A percentile compares a stretch with the other conserved stretches of the same genome.
Conservation (phyloP, 2,888 invertebrate species). For the Eupithecia exiguata region DNA sequence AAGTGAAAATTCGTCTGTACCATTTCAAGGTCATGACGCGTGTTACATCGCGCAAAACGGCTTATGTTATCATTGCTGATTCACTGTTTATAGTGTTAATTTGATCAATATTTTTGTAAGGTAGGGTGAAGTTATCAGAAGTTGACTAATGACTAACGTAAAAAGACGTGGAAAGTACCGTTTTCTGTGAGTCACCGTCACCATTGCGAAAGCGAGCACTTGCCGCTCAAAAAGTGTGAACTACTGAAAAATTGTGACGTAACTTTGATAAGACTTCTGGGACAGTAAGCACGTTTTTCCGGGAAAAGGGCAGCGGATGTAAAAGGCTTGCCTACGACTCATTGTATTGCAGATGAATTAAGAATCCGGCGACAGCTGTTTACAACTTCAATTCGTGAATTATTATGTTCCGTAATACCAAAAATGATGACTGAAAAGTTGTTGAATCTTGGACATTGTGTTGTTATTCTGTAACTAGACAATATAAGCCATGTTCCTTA, state of each 20-base stretch:
- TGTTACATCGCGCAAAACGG: constrained; percentile 16
- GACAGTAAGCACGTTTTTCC: not conserved
- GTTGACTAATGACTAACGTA: not conserved
- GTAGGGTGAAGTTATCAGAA: not conserved
- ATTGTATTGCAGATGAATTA: not conserved
- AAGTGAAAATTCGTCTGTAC: constrained; percentile 31
- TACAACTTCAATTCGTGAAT: too few relatives aligned
- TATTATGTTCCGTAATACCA: too few relatives aligned
- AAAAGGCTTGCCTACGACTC: not conserved
- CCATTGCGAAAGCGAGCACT: not conserved
- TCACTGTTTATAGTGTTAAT: constrained; percentile 15
- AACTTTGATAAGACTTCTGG: not conserved
- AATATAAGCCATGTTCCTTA: too few relatives aligned
- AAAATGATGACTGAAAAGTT: too few relatives aligned
- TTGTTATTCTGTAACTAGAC: too few relatives aligned
- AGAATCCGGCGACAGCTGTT: too few relatives aligned
- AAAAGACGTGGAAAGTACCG: not conserved
- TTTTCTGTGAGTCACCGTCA: constrained; percentile 12
- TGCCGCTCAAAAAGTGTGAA: not conserved
- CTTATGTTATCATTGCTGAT: constrained; percentile 14
- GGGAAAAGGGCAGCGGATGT: not conserved
- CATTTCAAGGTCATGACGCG: constrained; percentile 24
- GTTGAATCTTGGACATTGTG: too few relatives aligned
- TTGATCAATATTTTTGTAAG: not conserved
- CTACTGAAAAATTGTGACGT: not conserved